Percentiles rank a stretch among this genome's conserved stretches.
Conservation (phyloP, 2,888 invertebrate genomes). For the Antitype chi region DNA sequence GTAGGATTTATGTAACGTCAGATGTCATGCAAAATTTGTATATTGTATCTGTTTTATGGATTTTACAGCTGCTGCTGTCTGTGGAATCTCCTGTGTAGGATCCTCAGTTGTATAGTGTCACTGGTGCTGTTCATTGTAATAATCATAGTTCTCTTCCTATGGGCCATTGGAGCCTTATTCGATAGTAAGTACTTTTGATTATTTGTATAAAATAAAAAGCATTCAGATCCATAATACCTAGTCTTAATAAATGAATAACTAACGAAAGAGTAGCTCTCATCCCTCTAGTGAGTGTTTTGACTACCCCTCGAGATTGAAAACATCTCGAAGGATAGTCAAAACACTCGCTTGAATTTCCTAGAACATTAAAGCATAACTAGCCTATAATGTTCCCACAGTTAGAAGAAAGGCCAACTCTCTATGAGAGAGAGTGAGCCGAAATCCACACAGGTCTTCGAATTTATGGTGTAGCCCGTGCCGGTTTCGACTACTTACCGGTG, state of each 20-base stretch:
- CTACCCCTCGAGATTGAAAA: background rate
- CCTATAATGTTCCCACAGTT: too few species aligned
- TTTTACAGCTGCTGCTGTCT: slow-evolving; percentile 79
- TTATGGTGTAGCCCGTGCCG: too few species aligned
- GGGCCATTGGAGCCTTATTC: slow-evolving; percentile 79
- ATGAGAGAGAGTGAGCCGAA: too few species aligned
- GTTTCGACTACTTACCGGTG: too few species aligned
- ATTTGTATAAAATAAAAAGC: background rate
- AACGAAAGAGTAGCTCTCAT: background rate
- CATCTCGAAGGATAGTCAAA: too few species aligned
- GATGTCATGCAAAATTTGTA: background rate
- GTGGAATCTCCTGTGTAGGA: slow-evolving; percentile 82
- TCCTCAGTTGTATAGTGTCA: slow-evolving; percentile 80
- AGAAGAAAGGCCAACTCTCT: too few species aligned
- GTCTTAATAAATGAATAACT: background rate
- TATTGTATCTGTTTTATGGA: slow-evolving; percentile 36
- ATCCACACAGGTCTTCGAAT: too few species aligned
- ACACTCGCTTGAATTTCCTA: background rate
- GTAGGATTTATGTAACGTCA: background rate
- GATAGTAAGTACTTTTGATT: slow-evolving; percentile 43
- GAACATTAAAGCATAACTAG: too few species aligned
- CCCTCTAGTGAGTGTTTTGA: background rate
- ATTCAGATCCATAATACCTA: background rate
- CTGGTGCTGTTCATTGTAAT: slow-evolving; percentile 77
- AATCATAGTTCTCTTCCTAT: slow-evolving; percentile 80